Evolutionary conservation across 2,888 invertebrate genomes (phyloP).

Genomic region (Glaucopsyche alexis): DNA sequence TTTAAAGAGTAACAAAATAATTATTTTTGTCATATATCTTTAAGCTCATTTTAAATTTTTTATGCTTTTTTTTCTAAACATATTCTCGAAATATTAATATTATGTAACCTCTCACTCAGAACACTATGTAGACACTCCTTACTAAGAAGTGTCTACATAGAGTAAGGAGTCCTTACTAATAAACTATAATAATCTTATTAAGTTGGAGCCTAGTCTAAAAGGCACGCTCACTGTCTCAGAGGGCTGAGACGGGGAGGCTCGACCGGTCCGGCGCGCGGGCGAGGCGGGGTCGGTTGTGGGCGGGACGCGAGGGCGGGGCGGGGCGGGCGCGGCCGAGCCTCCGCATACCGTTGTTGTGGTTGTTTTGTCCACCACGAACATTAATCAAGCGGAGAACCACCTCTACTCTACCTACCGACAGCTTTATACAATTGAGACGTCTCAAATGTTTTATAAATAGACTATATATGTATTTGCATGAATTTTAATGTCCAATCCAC

Average conservation of each 20-base stretch:
- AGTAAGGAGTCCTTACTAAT: too few relatives aligned
- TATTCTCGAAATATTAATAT: too few relatives aligned
- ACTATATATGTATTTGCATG: background rate
- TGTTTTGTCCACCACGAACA: background rate
- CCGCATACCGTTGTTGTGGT: slow-evolving; percentile 6
- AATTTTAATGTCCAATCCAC: background rate
- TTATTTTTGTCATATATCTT: too few relatives aligned
- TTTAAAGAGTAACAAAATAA: too few relatives aligned
- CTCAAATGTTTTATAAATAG: background rate
- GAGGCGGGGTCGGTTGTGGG: background rate
- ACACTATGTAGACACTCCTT: too few relatives aligned
- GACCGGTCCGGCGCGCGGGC: background rate
- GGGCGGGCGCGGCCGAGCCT: background rate
- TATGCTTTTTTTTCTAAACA: too few relatives aligned
- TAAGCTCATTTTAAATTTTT: too few relatives aligned
- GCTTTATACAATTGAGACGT: slow-evolving; percentile 1
- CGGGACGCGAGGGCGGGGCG: background rate
- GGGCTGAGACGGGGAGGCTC: background rate
- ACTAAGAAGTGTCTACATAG: too few relatives aligned
- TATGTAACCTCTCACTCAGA: too few relatives aligned
- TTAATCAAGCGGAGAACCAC: background rate
- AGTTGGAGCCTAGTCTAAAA: background rate
- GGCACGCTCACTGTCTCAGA: background rate
- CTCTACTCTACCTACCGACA: background rate
- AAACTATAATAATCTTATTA: too few relatives aligned